Evolutionary conservation across 2,113 vertebrate species (phyloP), one percentile per base, ranked within the genome.

Genomic region (Speoplatyrhinus poulsoni): DNA sequence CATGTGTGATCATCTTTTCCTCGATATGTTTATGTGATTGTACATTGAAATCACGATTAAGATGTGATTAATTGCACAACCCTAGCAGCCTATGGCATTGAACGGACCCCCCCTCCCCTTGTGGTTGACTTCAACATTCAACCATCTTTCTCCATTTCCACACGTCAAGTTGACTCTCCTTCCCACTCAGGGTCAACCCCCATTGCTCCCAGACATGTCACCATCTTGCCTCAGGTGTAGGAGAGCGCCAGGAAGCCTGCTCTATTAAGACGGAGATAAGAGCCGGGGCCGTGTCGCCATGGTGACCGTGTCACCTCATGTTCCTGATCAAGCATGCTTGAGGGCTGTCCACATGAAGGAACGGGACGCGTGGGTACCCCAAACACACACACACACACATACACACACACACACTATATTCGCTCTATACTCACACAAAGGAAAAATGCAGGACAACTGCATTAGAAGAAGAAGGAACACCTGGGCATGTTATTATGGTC

Each of bases 241-340:
- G 36, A 6, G 36, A 41, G 36, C 36, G 7, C 36, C 0, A 7
- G 58, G 71, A 70, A 66, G 62, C 26, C 75, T 73, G 56, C 46
- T 72, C 54, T 56, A 64, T 77, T 66, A 84, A 47, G 62, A 58
- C 71, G 60, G 80, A 82, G 80, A 75, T 79, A 48, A 76, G 59
- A 76, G 67, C 62, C 50, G 54, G 53, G 60, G 60, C 50, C 63
- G 70, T 16, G 69, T 46, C 46, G 77, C 56, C 69, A 36, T 26
- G 57, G 62, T 77, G 62, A 84, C 77, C 74, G 41, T 72, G 65
- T 85, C 77, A 77, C 3, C 13, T 55, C 6, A n/a, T 55, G 16
- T 79, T 72, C 67, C 77, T 72, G 74, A 69, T 76, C 64, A 75
- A 76, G 85, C 77, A 79, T 84, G 80, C 75, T 79, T 84, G 70